Conservation (phyloP, 1,140 invertebrate species). For the Pararge aegeria region DNA sequence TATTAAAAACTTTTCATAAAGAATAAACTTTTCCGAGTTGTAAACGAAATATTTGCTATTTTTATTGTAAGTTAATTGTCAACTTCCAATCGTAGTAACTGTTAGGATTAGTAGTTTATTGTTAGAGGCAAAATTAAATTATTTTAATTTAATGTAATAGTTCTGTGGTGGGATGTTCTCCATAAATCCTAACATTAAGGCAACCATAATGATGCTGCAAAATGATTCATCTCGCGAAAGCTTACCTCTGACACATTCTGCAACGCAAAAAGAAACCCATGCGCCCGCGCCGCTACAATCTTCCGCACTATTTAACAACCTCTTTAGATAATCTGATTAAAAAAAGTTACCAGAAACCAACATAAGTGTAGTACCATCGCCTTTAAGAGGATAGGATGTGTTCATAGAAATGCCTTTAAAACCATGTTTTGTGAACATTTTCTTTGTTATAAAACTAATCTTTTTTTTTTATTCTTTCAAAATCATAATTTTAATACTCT, state of each 20-base stretch:
- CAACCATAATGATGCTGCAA: too few relatives aligned
- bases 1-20: too few relatives aligned
- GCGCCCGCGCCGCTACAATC: conserved; percentile 36
- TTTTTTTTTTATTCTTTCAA: background rate
- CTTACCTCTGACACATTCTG: conserved; percentile 33
- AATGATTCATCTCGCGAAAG: conserved; percentile 35
- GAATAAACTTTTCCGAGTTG: too few relatives aligned
- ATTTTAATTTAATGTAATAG: too few relatives aligned
- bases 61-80: too few relatives aligned
- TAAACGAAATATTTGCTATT: too few relatives aligned
- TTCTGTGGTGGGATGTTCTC: too few relatives aligned
- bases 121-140: too few relatives aligned
- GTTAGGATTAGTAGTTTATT: too few relatives aligned
- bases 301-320: conserved; percentile 50
- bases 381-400: background rate
- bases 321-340: conserved; percentile 16
- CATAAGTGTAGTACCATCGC: conserved; percentile 1
- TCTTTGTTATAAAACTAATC: conserved; percentile 5
- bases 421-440: conserved; percentile 4
- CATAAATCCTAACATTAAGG: too few relatives aligned
- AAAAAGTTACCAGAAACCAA: conserved; percentile 12
- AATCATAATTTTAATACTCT: conserved; percentile 8
- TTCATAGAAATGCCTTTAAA: conserved; percentile 7
- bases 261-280: conserved; percentile 32
- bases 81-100: too few relatives aligned